Conservation (phyloP, 2,113 vertebrate genomes). For the Ctenodactylus gundi region DNA sequence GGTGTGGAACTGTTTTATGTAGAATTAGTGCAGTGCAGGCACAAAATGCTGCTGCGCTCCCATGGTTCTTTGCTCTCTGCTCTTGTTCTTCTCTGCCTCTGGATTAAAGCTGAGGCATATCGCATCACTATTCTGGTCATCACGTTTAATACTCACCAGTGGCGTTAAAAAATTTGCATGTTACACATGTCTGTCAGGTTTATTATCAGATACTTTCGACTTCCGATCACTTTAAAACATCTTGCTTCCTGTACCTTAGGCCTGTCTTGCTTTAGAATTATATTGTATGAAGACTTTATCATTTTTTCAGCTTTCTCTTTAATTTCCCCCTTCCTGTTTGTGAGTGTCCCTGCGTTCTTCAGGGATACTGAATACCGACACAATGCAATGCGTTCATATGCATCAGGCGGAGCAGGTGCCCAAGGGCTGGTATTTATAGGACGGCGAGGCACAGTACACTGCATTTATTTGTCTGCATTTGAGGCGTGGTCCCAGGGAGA, state of each 20-base stretch:
- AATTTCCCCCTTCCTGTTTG: neutral
- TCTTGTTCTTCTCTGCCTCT: neutral
- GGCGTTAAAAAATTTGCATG: too few species aligned
- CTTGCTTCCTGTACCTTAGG: neutral
- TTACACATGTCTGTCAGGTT: neutral
- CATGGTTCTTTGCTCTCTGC: neutral
- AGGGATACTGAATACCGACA: too few species aligned
- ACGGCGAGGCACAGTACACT: too few species aligned
- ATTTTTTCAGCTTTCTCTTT: neutral
- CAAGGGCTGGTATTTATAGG: neutral
- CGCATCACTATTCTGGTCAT: neutral
- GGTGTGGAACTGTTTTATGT: neutral
- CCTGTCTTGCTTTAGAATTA: neutral
- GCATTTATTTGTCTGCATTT: neutral
- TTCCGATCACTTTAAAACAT: neutral
- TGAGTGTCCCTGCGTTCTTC: neutral
- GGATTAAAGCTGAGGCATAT: neutral
- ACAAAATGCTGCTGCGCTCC: neutral
- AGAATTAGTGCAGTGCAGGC: neutral
- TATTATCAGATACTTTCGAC: neutral
- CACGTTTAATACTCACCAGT: neutral
- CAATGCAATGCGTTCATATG: too few species aligned
- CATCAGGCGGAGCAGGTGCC: neutral
- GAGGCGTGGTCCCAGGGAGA: fast-evolving
- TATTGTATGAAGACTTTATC: neutral